Base-by-base conservation (phyloP, 2,797 vertebrate genomes). In the Thripadectes ignobilis region DNA sequence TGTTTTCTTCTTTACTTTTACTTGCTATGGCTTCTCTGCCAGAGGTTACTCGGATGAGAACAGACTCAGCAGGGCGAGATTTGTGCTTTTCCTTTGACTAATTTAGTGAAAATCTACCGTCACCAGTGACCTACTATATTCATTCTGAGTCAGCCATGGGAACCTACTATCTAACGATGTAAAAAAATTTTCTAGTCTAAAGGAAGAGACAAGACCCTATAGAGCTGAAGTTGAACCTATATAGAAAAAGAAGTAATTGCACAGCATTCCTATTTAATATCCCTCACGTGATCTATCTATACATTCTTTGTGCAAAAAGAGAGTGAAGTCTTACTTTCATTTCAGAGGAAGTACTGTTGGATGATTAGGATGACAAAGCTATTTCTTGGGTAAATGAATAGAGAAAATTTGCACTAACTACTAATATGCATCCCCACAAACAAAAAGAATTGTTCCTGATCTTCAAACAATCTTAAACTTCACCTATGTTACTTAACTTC, bases 341-440 rank as follows among this genome's bases (percentile, higher is more conserved):
- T 91, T 75, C 2, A 38, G 7, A 16, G 65, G 49, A 77, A 81
- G 67, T 32, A 38, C 4, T 34, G 7, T 36, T n/a, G 49, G 17
- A 9, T 77, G 11, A 77, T 57, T 59, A 91, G 34, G 34, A 85
- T 68, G 19, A 13, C 15, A 75, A 61, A 36, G 10, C 2, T 43
- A 68, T 85, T 73, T 20, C 34, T 38, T 43, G 46, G 12, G 11
- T 74, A 67, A 48, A 3, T 83, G n/a, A 62, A n/a, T 4, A 62
- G 10, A 65, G 19, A 38, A 78, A 45, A 46, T 51, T 69, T 74
- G 4, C 9, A 13, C 21, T 46, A 48, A 19, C 9, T 59, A 58
- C 9, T 14, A 52, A 41, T 10, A 52, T 0, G 0, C 19, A 54
- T 39, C 9, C 14, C 8, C 7, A 57, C 6, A 51, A 78, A 43